Base-by-base conservation (phyloP, 2,888 invertebrate genomes). In the Andrena trimmerana region DNA sequence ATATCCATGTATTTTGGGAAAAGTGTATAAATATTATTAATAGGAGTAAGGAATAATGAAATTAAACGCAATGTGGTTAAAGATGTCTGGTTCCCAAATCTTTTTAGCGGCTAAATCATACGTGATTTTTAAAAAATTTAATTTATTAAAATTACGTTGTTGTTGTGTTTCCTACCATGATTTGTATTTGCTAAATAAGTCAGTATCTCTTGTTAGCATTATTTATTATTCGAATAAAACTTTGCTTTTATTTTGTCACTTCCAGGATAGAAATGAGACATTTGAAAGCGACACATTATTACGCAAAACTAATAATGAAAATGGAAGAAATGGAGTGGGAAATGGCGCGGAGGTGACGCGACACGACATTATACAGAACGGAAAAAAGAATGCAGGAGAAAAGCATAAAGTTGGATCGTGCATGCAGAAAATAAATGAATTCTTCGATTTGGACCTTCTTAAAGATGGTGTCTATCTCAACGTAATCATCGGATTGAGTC, bases 401-500 rank as follows among this genome's bases (percentile, higher is more conserved):
- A 29, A 63, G 20, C 0, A 52, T 2, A 13, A 36, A 10, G 67
- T 70, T 4, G 13, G 20, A 20, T 67, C 66, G 10, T 81, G 59
- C 2, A 10, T 78, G 0, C 33, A 50, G 0, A 84, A 81, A 13
- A 54, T 79, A 60, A 69, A 75, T 3, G 52, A 89, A 50, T 85
- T 83, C 36, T 90, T 92, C n/a, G 90, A 92, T 48, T 75, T 92
- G 3, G 90, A 91, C 62, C 84, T 92, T 24, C 68, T 92, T 0
- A 89, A 86, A 65, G 74, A 92, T 72, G 65, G 81, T 1, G 84
- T 86, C 4, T 92, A 90, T 48, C 69, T 92, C 20, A 92, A 91
- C 70, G 89, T 90, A 13, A 75, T 92, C 48, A 70, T 93, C 78
- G 94, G 95, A 42, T 91, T 94, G 90, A 93, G 94, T n/a, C 84